Percentiles rank a stretch among this genome's conserved stretches.
phyloP scores from a whole-genome alignment of 2,797 vertebrate genomes.

The Eulemur albifrons region DNA sequence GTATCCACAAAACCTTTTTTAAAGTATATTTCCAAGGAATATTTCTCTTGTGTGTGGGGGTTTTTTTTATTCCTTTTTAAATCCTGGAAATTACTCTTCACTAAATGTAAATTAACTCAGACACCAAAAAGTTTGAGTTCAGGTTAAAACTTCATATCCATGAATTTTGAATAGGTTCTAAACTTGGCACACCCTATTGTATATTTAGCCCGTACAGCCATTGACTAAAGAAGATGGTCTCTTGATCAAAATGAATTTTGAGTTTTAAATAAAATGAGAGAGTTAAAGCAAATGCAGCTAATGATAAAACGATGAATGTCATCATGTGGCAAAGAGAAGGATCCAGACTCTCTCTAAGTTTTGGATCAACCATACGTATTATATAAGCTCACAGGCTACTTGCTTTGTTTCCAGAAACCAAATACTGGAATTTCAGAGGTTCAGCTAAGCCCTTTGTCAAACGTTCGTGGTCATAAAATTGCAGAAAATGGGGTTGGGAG shows the following conservation, averaged over 20 bases:
- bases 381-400: constrained; percentile 25
- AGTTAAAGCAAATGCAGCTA: not conserved
- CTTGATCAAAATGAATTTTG: constrained; percentile 53
- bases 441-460: constrained; percentile 51
- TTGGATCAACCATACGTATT: not conserved
- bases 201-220: not conserved
- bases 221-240: not conserved
- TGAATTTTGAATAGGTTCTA: constrained; percentile 53
- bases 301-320: not conserved
- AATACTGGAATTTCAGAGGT: constrained; percentile 50
- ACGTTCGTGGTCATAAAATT: constrained; percentile 47
- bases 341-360: constrained; percentile 21
- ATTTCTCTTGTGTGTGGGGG: not conserved
- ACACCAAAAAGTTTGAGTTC: constrained; percentile 56
- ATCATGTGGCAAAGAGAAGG: constrained; percentile 10
- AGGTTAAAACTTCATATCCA: constrained; percentile 51
- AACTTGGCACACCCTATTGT: constrained; percentile 48
- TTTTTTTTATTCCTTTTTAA: constrained; percentile 24
- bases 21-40: constrained; percentile 34
- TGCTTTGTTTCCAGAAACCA: constrained; percentile 40
- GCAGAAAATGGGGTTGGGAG: not conserved
- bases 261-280: constrained; percentile 59
- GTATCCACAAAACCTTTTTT: constrained; percentile 18
- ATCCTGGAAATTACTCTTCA: constrained; percentile 52
- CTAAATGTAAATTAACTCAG: constrained; percentile 61